Conservation (phyloP, 2,113 vertebrate species). For the Vireo altiloquus region DNA sequence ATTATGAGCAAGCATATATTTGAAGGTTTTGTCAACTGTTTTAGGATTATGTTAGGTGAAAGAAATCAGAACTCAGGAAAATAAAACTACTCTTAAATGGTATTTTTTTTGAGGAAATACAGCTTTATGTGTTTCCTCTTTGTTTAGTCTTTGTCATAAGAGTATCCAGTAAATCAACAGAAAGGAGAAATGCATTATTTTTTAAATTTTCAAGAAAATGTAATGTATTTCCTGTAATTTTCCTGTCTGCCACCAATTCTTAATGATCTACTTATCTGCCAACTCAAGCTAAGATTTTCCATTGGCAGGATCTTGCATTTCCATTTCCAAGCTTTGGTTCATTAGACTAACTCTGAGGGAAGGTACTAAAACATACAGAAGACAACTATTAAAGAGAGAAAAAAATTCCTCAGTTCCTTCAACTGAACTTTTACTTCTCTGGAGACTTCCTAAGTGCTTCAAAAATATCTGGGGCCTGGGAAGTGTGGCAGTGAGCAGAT, state of each 20-base stretch:
- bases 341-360: neutral
- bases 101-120: neutral
- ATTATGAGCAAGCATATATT: neutral
- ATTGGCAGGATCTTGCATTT: neutral
- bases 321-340: neutral
- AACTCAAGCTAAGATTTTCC: neutral
- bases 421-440: neutral
- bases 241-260: neutral
- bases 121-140: neutral
- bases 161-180: neutral
- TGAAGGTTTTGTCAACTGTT: neutral
- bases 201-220: neutral
- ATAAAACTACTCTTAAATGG: neutral
- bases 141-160: neutral
- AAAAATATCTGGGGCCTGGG: neutral
- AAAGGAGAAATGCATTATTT: neutral
- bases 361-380: neutral
- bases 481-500: neutral
- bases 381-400: neutral
- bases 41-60: neutral
- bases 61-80: neutral
- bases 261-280: neutral
- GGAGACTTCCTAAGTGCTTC: neutral
- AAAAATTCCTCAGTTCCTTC: neutral
- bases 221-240: neutral